These are phyloP conservation scores for Cololabis saira DNA, from an alignment of 2,113 vertebrate genomes.

Conservation along the genomic window DNA sequence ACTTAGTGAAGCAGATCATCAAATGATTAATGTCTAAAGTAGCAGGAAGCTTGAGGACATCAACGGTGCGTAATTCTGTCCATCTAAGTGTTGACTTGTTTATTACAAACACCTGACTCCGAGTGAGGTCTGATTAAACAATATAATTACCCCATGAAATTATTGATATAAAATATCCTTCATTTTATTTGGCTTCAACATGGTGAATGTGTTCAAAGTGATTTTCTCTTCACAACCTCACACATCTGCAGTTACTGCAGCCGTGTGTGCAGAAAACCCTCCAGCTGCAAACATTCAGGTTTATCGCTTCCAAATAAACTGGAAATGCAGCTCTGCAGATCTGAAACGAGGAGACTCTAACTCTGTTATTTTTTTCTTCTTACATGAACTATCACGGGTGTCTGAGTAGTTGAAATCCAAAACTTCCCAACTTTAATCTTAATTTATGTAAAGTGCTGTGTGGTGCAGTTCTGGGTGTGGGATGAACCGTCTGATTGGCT, in stretches of 20 bases:
- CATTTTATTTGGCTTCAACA: too few relatives aligned
- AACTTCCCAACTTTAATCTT: constrained; percentile 72
- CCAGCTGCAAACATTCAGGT: constrained; percentile 26
- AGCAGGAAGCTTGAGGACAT: too few relatives aligned
- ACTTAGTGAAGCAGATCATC: too few relatives aligned
- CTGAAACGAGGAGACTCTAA: constrained; percentile 53
- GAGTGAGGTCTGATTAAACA: too few relatives aligned
- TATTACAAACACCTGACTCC: too few relatives aligned
- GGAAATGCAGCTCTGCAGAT: constrained; percentile 52
- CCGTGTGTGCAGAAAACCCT: constrained; percentile 24
- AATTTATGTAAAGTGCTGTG: constrained; percentile 75
- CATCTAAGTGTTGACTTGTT: too few relatives aligned
- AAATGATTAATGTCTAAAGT: too few relatives aligned
- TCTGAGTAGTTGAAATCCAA: constrained; percentile 39
- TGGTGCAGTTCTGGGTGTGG: constrained; percentile 53
- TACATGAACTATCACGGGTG: constrained; percentile 41
- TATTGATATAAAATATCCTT: too few relatives aligned
- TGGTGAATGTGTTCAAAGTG: too few relatives aligned
- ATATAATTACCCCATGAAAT: too few relatives aligned
- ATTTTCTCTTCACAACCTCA: too few relatives aligned
- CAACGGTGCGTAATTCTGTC: too few relatives aligned
- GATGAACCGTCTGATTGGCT: constrained; percentile 65
- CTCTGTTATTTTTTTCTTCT: constrained; percentile 20
- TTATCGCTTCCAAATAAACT: constrained; percentile 51
- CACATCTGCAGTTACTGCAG: background rate